Evolutionary conservation across 2,888 invertebrate genomes (phyloP), one percentile per base, ranked within the genome.

Genomic region (Silvanus unidentatus): DNA sequence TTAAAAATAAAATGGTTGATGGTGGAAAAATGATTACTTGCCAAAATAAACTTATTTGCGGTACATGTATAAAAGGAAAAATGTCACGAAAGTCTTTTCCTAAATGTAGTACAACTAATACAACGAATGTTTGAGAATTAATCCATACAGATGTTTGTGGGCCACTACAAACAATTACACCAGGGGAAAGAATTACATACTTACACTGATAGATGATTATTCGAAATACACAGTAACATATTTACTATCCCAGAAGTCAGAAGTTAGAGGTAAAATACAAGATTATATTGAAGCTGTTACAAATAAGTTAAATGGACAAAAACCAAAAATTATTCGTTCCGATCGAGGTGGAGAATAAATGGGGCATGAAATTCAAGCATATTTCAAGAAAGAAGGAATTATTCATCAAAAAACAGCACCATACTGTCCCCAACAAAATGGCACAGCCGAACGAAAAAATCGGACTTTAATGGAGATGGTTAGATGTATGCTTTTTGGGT

Each of bases 361-460:
- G n/a, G n/a, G n/a, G n/a, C n/a, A n/a, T n/a, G n/a, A n/a, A n/a
- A n/a, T n/a, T n/a, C n/a, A 37, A 34, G 45, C 28, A 47, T 42
- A 36, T 42, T 36, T 42, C 12, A 27, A 37, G 15, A 27, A 37
- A 37, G 16, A 42, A 34, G 42, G 42, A 14, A 42, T 42, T 8
- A n/a, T 10, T n/a, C 14, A 37, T 2, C 37, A 42, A 37, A 10
- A 27, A 28, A 36, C 42, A 22, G 29, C 42, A 2, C 37, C 42
- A 22, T 37, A 42, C 2, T 36, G 34, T 28, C 37, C 42, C 1
- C 28, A 42, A 42, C 27, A 42, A 27, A 37, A 37, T 27, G 37
- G 42, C 13, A 37, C 27, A 35, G 42, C 37, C 22, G 42, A 42
- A 22, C 30, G 42, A 14, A 28, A 35, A 4, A 42, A 41, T 41